Conservation (phyloP, 2,888 invertebrate species). For the Callyntrura guangdongensis region DNA sequence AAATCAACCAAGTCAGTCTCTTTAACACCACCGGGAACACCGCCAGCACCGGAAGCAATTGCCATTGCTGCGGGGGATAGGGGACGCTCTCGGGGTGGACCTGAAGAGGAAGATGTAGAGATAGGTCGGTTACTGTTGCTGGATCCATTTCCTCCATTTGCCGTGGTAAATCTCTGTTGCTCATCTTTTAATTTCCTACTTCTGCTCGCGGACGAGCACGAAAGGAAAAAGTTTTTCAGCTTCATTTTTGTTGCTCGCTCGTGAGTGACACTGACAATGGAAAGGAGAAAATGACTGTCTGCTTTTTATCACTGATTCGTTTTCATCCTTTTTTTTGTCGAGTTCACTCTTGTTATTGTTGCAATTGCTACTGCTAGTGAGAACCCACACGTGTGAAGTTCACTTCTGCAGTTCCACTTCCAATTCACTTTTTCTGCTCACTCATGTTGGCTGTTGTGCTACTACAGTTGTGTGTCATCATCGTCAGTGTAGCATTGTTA, state of each 20-base stretch:
- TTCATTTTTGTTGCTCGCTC: constrained; percentile 77
- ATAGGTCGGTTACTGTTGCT: constrained; percentile 61
- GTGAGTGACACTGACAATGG: neutral
- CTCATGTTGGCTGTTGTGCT: no score
- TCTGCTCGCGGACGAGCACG: constrained; percentile 82
- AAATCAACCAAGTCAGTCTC: constrained; percentile 75
- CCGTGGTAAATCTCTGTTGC: constrained; percentile 71
- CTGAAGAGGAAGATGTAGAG: constrained; percentile 51
- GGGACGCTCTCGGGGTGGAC: constrained; percentile 48
- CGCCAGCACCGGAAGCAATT: constrained; percentile 24
- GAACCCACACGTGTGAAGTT: no score
- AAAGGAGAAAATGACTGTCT: constrained; percentile 7
- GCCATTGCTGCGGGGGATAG: constrained; percentile 53
- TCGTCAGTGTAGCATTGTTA: neutral
- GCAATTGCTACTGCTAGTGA: no score
- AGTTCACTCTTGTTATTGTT: constrained; percentile 49
- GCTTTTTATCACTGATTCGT: constrained; percentile 20
- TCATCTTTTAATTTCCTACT: constrained; percentile 81
- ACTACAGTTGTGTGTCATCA: no score
- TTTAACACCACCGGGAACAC: constrained; percentile 38
- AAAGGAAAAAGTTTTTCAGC: constrained; percentile 83
- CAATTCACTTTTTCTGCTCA: constrained; percentile 40
- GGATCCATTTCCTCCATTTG: neutral
- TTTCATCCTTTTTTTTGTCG: neutral
- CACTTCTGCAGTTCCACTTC: neutral